phyloP scores from a whole-genome alignment of 2,797 vertebrate genomes.

The Sebastes kiyomatsui region DNA sequence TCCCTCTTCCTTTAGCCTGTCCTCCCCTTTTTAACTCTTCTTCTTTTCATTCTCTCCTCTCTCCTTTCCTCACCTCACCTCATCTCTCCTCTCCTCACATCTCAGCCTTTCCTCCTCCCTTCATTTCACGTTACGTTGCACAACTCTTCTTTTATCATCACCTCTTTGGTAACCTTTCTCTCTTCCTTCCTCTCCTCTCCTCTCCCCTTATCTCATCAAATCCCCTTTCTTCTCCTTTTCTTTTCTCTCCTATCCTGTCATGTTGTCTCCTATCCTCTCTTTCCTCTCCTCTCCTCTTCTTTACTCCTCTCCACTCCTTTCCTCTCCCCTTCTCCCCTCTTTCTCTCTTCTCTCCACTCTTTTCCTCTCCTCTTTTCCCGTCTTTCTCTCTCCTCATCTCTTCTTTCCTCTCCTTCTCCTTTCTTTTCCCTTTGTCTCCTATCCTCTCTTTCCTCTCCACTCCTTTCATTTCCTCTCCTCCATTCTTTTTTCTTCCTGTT shows the following conservation, averaged over 20 bases:
- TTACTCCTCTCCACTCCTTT: neutral
- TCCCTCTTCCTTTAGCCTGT: conserved; percentile 18
- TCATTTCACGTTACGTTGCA: conserved; percentile 27
- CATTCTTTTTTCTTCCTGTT: no score
- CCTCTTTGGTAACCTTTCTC: conserved; percentile 6
- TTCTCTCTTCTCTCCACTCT: neutral
- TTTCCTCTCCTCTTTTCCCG: neutral
- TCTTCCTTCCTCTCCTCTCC: neutral
- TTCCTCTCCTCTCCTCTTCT: neutral
- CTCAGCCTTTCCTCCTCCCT: neutral
- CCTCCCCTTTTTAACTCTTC: conserved; percentile 29
- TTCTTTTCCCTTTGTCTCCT: no score
- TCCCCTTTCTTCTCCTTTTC: neutral
- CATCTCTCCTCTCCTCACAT: neutral
- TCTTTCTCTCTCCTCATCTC: neutral
- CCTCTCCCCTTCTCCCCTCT: neutral
- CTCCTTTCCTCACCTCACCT: neutral
- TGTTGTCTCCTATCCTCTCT: neutral
- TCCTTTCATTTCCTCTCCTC: neutral
- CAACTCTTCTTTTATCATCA: conserved; percentile 33
- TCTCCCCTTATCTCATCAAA: neutral
- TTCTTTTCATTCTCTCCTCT: conserved; percentile 29
- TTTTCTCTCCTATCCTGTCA: neutral
- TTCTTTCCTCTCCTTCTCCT: neutral
- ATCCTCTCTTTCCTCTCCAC: neutral